Evolutionary conservation across 2,113 vertebrate species (phyloP).

Genomic region (Marmota monax): DNA sequence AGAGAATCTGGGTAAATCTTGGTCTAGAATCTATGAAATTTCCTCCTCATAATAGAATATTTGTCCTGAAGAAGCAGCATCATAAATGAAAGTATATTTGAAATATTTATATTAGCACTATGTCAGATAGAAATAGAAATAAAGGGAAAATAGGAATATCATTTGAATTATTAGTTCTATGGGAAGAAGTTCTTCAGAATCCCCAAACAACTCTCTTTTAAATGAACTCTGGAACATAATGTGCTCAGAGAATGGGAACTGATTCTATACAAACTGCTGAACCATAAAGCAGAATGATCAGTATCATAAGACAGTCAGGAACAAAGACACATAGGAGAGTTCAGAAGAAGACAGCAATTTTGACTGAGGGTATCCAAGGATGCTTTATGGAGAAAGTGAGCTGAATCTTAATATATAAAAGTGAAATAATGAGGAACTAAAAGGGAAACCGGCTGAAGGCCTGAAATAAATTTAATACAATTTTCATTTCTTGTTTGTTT

Average conservation of each 20-base stretch:
- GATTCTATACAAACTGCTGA: constrained; percentile 28
- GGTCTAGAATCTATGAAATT: constrained; percentile 1
- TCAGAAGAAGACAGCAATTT: constrained; percentile 32
- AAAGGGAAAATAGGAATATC: constrained; percentile 53
- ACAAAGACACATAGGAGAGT: not conserved
- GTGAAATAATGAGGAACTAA: not conserved
- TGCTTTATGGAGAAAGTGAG: not conserved
- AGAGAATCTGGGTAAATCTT: not conserved
- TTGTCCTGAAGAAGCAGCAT: constrained; percentile 14
- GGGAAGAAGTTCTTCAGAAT: not conserved
- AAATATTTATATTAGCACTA: constrained; percentile 29
- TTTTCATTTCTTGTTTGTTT: not conserved
- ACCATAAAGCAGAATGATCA: constrained; percentile 43
- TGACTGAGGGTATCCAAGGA: not conserved
- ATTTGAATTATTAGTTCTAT: constrained; percentile 41
- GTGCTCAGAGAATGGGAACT: constrained; percentile 49
- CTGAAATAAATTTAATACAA: not conserved
- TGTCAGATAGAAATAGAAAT: constrained; percentile 28
- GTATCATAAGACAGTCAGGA: constrained; percentile 2
- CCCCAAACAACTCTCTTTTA: constrained; percentile 49
- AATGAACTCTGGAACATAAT: constrained; percentile 46
- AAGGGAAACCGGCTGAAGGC: not conserved
- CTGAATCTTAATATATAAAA: not conserved
- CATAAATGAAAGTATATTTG: not conserved
- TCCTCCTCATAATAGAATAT: constrained; percentile 8